Evolutionary conservation across 2,888 invertebrate genomes (phyloP).

Genomic region (Linnaemya tessellans): DNA sequence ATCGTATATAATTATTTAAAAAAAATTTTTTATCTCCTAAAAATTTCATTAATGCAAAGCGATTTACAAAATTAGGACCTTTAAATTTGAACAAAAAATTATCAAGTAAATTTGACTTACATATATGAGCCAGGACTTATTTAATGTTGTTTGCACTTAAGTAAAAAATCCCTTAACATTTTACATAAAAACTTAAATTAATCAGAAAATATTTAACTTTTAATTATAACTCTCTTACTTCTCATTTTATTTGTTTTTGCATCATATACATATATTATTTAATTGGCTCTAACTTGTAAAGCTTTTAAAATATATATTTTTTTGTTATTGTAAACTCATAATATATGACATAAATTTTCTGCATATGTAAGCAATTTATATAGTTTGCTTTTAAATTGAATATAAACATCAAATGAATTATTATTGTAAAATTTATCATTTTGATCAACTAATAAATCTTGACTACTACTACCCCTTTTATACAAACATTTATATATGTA

Average conservation of each 20-base stretch:
- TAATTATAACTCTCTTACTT: background rate
- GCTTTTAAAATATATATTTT: background rate
- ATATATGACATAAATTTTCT: conserved; percentile 39
- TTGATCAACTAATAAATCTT: conserved; percentile 61
- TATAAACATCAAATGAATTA: conserved; percentile 49
- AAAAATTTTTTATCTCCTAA: no score
- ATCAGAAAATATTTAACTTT: no score
- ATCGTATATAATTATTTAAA: no score
- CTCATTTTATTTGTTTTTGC: background rate
- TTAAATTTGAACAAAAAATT: no score
- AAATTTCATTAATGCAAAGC: no score
- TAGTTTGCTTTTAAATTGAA: conserved; percentile 47
- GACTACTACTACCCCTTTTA: background rate
- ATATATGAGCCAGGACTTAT: no score
- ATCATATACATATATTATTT: background rate
- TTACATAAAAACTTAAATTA: no score
- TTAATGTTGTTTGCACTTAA: no score
- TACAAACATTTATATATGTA: background rate
- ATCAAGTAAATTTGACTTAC: no score
- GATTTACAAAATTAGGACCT: no score
- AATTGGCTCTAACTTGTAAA: conserved; percentile 15
- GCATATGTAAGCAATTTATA: conserved; percentile 55
- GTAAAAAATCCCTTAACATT: no score
- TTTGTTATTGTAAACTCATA: background rate
- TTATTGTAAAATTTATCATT: conserved; percentile 52